Conservation (phyloP, 2,113 vertebrate species). For the Antechinus flavipes region DNA sequence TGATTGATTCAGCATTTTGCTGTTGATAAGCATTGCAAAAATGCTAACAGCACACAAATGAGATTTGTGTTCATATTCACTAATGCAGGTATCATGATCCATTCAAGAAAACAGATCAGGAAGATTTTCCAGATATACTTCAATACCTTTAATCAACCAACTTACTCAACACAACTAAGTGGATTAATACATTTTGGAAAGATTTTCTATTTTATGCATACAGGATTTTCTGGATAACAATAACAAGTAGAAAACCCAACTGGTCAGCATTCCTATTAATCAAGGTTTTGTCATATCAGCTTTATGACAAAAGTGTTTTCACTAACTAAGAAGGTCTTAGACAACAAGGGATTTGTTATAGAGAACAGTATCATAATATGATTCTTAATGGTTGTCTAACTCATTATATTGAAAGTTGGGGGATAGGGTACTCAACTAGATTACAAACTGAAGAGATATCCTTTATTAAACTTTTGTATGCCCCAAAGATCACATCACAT, state of each 20-base stretch:
- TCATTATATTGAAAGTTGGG: neutral
- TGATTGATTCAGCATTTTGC: neutral
- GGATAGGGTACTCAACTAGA: neutral
- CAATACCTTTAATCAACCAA: neutral
- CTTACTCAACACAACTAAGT: neutral
- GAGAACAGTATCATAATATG: neutral
- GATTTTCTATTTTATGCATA: neutral
- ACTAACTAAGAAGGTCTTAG: neutral
- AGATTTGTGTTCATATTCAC: neutral
- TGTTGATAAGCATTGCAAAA: neutral
- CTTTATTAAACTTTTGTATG: neutral
- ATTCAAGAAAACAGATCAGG: neutral
- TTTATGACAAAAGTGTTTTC: neutral
- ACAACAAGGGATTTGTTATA: neutral
- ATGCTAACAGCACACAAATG: neutral
- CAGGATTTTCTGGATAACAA: neutral
- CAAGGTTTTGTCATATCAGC: neutral
- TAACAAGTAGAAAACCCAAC: neutral
- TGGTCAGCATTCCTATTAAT: neutral
- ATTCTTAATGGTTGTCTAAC: neutral
- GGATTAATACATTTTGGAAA: neutral
- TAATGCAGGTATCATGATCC: neutral
- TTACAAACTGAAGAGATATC: neutral
- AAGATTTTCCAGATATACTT: neutral
- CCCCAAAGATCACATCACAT: neutral